These are phyloP conservation scores for Luperina testacea DNA, from an alignment of 2,888 invertebrate species.

Conservation along the genomic window DNA sequence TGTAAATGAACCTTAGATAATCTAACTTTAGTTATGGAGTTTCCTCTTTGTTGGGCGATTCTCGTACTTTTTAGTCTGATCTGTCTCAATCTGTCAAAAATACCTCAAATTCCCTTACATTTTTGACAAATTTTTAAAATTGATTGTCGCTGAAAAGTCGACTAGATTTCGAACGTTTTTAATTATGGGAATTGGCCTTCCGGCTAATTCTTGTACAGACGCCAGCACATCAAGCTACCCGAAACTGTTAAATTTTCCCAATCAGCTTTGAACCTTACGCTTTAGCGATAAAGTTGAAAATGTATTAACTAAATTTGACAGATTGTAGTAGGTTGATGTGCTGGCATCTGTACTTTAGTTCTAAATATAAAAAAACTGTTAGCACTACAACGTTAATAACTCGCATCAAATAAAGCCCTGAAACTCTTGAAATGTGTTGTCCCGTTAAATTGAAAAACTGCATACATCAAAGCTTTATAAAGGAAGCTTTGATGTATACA, in stretches of 20 bases:
- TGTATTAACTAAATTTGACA: too few relatives aligned
- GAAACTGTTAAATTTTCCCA: too few relatives aligned
- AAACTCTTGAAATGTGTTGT: not conserved
- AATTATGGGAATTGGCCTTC: not conserved
- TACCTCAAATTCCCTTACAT: not conserved
- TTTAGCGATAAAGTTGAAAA: too few relatives aligned
- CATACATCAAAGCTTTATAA: slow-evolving; percentile 48
- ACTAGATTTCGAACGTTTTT: not conserved
- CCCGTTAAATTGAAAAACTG: slow-evolving; percentile 10
- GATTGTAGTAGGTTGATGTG: too few relatives aligned
- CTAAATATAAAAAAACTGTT: not conserved
- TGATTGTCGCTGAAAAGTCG: not conserved
- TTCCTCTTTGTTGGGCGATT: slow-evolving; percentile 19
- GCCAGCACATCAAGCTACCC: too few relatives aligned
- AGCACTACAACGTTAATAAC: not conserved
- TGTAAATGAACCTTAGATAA: slow-evolving; percentile 30
- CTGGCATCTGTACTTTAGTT: not conserved
- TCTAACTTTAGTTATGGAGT: slow-evolving; percentile 6
- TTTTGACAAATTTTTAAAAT: not conserved
- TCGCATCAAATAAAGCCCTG: not conserved
- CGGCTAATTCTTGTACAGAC: not conserved
- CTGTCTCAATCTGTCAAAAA: not conserved
- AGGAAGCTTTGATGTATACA: not conserved
- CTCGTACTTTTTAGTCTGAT: not conserved
- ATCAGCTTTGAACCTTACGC: too few relatives aligned